phyloP scores from a whole-genome alignment of 2,113 vertebrate genomes.

The Neopipo cinnamomea region DNA sequence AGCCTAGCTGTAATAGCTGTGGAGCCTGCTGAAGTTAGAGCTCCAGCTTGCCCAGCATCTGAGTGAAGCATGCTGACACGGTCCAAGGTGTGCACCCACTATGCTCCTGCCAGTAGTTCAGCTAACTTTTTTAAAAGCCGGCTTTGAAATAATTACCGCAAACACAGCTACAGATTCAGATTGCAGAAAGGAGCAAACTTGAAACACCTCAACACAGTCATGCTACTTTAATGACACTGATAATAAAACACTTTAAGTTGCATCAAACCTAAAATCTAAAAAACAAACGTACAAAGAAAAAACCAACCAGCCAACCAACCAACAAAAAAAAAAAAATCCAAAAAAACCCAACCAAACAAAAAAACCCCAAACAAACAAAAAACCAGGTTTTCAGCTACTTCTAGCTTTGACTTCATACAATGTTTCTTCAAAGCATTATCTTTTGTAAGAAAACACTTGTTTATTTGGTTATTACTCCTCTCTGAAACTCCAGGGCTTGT shows the following conservation, averaged over 20 bases:
- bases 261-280: neutral
- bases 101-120: neutral
- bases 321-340: no score
- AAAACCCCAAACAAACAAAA: no score
- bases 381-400: neutral
- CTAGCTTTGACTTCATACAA: neutral
- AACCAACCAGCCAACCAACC: neutral
- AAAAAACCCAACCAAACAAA: no score
- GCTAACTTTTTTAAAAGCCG: neutral
- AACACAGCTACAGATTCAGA: neutral
- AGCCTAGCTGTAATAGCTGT: neutral
- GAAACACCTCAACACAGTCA: neutral
- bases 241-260: neutral
- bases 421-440: neutral
- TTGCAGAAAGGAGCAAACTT: neutral
- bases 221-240: neutral
- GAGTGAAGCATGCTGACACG: neutral
- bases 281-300: neutral
- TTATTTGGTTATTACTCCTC: neutral
- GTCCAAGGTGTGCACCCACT: neutral
- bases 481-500: neutral
- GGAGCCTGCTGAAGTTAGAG: neutral
- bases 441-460: neutral
- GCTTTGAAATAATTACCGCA: neutral
- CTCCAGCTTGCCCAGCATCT: neutral